Evolutionary conservation across 2,797 vertebrate species (phyloP), one percentile per base, ranked within the genome.

Genomic region (Brachyalestes nurse): DNA sequence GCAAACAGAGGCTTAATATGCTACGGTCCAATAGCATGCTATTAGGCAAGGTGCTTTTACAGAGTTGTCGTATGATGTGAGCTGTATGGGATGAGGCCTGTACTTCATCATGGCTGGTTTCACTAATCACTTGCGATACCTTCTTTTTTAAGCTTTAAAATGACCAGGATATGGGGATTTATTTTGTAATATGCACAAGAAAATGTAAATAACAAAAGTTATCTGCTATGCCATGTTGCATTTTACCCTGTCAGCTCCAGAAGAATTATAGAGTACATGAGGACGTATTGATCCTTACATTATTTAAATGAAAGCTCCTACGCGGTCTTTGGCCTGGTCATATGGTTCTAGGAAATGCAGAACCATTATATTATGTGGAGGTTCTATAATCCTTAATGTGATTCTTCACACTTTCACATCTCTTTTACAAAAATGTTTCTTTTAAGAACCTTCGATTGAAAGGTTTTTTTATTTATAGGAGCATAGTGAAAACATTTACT

Each of bases 1-100:
- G 83, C 86, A 80, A 89, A 83, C 86, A 75, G 40, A 47, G 57
- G 79, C 84, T 74, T 74, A 76, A 66, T 51, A 69, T 89, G 84
- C 82, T 81, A 79, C 55, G 49, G 84, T 82, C 87, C 87, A 91
- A 86, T 89, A 88, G 87, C 73, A 87, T 88, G 84, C 82, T 77
- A 82, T 87, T 87, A 87, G 85, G 81, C 70, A 88, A 86, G 81
- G 70, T 80, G 80, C 69, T 88, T 42, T 66, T 53, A 47, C 66
- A 77, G 53, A 38, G 21, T 62, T 21, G 47, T 55, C 10, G 17
- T 57, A 62, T 21, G 60, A 28, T 73, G 17, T 73, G 8, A 34
- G 1, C 40, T 69, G 19, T 53, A 60, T 25, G 1, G 21, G 42
- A 69, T 67, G 53, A 61, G 25, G 25, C 19, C 57, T 61, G 66